Evolutionary conservation across 2,888 invertebrate species (phyloP).

Genomic region (Lithodes maja): DNA sequence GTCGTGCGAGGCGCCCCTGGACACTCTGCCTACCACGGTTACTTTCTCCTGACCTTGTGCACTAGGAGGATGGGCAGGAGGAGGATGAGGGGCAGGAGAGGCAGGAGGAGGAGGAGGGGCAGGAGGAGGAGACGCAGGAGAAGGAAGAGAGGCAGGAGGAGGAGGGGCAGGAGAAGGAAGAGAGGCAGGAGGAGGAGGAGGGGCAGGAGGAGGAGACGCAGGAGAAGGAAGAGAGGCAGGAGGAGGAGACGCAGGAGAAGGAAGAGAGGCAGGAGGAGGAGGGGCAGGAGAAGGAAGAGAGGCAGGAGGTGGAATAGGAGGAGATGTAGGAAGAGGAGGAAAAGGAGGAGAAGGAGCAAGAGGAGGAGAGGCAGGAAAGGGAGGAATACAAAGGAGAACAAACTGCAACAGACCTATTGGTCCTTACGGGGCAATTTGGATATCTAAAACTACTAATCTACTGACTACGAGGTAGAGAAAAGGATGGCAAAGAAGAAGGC

Average conservation of each 20-base stretch:
- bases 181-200: background rate
- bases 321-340: too few species aligned
- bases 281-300: background rate
- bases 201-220: background rate
- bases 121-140: background rate
- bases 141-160: background rate
- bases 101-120: slow-evolving; percentile 11
- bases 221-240: background rate
- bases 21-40: slow-evolving; percentile 29
- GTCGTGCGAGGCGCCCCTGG: slow-evolving; percentile 47
- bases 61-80: slow-evolving; percentile 6
- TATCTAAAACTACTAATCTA: too few species aligned
- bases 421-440: too few species aligned
- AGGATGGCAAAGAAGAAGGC: too few species aligned
- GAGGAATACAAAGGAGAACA: background rate
- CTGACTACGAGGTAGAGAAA: too few species aligned
- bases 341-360: background rate
- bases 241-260: background rate
- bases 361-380: background rate
- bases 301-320: too few species aligned
- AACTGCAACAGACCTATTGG: too few species aligned
- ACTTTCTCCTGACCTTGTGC: slow-evolving; percentile 60
- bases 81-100: background rate
- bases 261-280: background rate
- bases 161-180: background rate